A percentile compares a stretch with the other conserved stretches of the same genome.
phyloP scores from a whole-genome alignment of 2,113 vertebrate genomes.

The Zosterops borbonicus region DNA sequence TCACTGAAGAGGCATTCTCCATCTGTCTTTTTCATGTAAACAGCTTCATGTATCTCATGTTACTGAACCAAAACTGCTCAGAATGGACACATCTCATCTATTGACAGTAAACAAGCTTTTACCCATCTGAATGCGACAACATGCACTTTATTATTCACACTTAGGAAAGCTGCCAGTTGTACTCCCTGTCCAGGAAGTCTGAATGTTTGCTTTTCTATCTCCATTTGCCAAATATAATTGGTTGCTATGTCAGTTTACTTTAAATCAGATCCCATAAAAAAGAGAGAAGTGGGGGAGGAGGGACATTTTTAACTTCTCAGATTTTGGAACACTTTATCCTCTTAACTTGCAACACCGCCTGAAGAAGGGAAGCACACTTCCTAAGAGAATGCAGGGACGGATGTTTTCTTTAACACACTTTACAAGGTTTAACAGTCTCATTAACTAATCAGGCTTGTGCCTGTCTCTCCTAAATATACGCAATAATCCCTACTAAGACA shows the following conservation, averaged over 20 bases:
- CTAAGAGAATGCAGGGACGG: neutral
- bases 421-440: neutral
- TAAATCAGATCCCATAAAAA: conserved; percentile 71
- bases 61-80: neutral
- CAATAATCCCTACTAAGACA: neutral
- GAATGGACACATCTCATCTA: conserved; percentile 38
- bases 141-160: conserved; percentile 70
- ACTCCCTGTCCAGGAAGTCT: conserved; percentile 78
- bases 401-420: neutral
- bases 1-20: neutral
- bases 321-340: conserved; percentile 65
- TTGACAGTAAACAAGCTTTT: conserved; percentile 41
- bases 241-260: conserved; percentile 78
- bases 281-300: conserved; percentile 37
- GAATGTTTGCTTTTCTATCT: conserved; percentile 76
- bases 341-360: neutral
- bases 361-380: neutral
- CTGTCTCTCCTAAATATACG: neutral
- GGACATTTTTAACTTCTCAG: conserved; percentile 39
- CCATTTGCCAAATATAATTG: conserved; percentile 76
- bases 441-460: neutral
- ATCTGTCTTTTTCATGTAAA: neutral
- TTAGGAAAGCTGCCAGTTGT: conserved; percentile 71
- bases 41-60: neutral
- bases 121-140: conserved; percentile 59